phyloP scores from a whole-genome alignment of 2,797 vertebrate genomes.

The Odontamblyopus rebecca region DNA sequence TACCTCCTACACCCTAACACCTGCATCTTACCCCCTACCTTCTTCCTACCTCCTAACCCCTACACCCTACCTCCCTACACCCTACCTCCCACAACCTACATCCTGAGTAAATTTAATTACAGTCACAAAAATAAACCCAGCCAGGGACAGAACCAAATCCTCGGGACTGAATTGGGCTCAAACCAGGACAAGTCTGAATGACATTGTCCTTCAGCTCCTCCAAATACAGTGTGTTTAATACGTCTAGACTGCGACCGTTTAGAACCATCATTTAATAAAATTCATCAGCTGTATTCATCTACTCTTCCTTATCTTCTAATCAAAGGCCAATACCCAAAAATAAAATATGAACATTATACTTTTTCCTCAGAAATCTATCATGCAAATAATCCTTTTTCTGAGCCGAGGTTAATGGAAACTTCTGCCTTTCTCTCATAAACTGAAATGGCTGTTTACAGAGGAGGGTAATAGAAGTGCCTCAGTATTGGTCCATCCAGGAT shows the following conservation, averaged over 20 bases:
- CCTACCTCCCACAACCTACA: no score
- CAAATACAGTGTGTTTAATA: no score
- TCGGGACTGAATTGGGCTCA: not conserved
- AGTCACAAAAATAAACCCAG: not conserved
- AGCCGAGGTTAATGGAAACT: slow-evolving; percentile 6
- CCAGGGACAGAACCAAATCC: not conserved
- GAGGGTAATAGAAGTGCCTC: slow-evolving; percentile 7
- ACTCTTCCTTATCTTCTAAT: not conserved
- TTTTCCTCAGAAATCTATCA: not conserved
- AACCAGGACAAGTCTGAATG: no score
- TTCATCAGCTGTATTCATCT: not conserved
- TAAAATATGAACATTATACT: slow-evolving; percentile 1
- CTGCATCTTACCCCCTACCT: no score
- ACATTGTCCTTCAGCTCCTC: no score
- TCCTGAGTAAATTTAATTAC: not conserved
- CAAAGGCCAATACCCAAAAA: not conserved
- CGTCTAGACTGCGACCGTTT: no score
- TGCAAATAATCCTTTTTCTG: not conserved
- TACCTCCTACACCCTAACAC: no score
- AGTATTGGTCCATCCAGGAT: slow-evolving; percentile 4
- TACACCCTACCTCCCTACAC: no score
- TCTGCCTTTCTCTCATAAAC: not conserved
- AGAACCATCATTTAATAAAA: slow-evolving; percentile 1
- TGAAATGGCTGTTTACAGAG: slow-evolving; percentile 4
- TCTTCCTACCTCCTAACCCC: no score